A percentile compares a stretch with the other conserved stretches of the same genome.
Conservation (phyloP, 2,888 invertebrate genomes). For the Pyrrhia umbra region DNA sequence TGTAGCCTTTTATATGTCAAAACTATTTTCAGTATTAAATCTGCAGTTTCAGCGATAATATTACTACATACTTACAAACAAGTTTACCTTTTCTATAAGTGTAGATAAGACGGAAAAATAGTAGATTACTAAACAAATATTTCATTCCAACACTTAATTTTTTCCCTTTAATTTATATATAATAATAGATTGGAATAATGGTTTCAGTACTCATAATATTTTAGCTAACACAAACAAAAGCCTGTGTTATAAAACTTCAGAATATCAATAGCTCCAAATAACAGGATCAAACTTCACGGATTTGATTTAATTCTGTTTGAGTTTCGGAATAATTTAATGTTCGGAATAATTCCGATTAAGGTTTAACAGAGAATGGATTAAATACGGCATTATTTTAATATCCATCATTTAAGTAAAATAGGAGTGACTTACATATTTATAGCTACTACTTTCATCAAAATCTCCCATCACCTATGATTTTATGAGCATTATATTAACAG, state of each 20-base stretch:
- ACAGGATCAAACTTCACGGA: conserved; percentile 38
- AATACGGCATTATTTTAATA: conserved; percentile 4
- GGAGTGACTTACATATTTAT: neutral
- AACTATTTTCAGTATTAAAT: too few relatives aligned
- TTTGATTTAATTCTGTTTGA: conserved; percentile 49
- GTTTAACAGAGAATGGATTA: conserved; percentile 8
- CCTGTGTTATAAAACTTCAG: conserved; percentile 18
- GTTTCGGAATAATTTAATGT: conserved; percentile 41
- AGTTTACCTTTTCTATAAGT: neutral
- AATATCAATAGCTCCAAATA: conserved; percentile 43
- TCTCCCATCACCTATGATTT: too few relatives aligned
- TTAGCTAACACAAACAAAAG: neutral
- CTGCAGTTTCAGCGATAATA: neutral
- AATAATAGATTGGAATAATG: neutral
- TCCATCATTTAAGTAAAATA: neutral
- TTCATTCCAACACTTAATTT: neutral
- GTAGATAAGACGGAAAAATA: neutral
- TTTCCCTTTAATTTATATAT: neutral
- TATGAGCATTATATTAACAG: too few relatives aligned
- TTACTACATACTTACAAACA: neutral
- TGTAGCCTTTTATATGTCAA: too few relatives aligned
- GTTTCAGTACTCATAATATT: neutral
- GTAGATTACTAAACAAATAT: neutral
- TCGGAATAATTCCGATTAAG: conserved; percentile 27
- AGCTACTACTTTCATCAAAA: too few relatives aligned